Evolutionary conservation across 2,797 vertebrate species (phyloP), one percentile per base, ranked within the genome.

Genomic region (Gadopsis bispinosus): DNA sequence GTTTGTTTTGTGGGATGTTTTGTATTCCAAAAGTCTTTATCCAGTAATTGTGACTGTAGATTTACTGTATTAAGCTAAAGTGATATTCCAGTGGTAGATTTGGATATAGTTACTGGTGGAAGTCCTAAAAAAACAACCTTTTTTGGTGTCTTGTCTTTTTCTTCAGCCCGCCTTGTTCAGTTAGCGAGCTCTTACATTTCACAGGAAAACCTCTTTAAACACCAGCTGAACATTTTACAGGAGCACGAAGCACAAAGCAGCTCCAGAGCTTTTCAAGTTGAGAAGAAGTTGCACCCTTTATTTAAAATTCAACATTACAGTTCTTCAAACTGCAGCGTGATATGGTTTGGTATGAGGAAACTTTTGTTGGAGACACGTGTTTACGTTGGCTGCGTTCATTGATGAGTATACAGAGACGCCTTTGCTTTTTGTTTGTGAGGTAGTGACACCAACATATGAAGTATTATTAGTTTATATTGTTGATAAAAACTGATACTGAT

Each of bases 211-310:
- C 22, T 60, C 60, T 56, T 19, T 62, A 71, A 58, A 56, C 45
- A 71, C 4, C 16, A 63, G 35, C 14, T 72, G 35, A 41, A 51
- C 75, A 41, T 62, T 35, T 62, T 7, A 67, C 16, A 33, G 17
- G 0, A 54, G 22, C 14, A 48, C 29, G 11, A 58, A 71, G 19
- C 54, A 63, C 56, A 50, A 48, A 60, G 39, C 55, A 55, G 9
- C 41, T 13, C 45, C 60, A 70, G 66, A 54, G 20, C 37, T 64
- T 61, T 10, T 55, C 17, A 33, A 39, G 33, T 62, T 43, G n/a
- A 47, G 48, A 31, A 26, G 33, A 54, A 65, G 17, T 11, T 10
- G 11, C 31, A 29, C 2, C 9, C 1, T 12, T 45, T 8, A n/a
- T 19, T 69, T 41, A 29, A 50, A 56, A 66, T n/a, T 7, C 13